These are phyloP conservation scores for Cheilosia pagana DNA, from an alignment of 2,888 invertebrate species.

Conservation along the genomic window DNA sequence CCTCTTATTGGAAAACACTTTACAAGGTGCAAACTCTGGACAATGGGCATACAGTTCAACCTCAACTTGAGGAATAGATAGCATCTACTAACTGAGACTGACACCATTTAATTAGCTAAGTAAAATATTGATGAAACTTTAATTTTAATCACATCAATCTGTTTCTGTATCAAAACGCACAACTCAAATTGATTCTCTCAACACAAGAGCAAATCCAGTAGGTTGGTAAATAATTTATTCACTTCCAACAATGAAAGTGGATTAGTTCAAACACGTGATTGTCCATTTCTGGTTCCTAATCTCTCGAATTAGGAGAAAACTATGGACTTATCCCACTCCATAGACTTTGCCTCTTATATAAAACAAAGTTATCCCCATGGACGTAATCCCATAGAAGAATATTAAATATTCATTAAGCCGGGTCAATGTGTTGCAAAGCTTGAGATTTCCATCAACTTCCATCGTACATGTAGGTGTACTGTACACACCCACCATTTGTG, in stretches of 20 bases:
- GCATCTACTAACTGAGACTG: too few relatives aligned
- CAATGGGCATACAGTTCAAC: too few relatives aligned
- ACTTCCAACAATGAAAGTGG: constrained; percentile 50
- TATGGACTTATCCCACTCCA: background rate
- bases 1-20: too few relatives aligned
- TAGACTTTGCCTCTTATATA: background rate
- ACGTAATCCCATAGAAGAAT: constrained; percentile 30
- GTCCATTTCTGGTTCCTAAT: constrained; percentile 34
- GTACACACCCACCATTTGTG: background rate
- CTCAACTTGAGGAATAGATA: too few relatives aligned
- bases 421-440: constrained; percentile 50
- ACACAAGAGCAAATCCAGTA: constrained; percentile 11
- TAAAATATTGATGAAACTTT: constrained; percentile 36
- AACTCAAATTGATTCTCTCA: constrained; percentile 23
- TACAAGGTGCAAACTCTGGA: too few relatives aligned
- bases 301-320: constrained; percentile 32
- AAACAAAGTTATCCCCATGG: background rate
- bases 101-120: constrained; percentile 12
- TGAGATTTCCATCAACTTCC: constrained; percentile 37
- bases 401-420: constrained; percentile 61
- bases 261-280: constrained; percentile 54
- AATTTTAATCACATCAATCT: constrained; percentile 53
- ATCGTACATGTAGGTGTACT: background rate
- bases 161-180: constrained; percentile 22
- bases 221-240: constrained; percentile 58